Conservation (phyloP, 2,797 vertebrate species). For the Acrocephalus scirpaceus region DNA sequence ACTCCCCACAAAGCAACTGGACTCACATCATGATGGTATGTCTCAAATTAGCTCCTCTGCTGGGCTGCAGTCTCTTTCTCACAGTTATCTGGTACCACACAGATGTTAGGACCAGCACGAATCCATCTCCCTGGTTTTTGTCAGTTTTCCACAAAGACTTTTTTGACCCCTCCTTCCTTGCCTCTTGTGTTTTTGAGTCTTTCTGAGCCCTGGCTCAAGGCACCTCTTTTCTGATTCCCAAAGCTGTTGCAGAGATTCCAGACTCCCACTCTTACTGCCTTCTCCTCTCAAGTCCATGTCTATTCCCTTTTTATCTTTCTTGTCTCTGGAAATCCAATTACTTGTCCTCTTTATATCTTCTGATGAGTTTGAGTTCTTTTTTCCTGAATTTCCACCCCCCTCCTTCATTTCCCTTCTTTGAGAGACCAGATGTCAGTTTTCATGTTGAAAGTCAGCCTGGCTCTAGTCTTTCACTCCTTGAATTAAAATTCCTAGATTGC, state of each 20-base stretch:
- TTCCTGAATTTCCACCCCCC: background rate
- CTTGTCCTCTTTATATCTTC: background rate
- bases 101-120: background rate
- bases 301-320: background rate
- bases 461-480: background rate
- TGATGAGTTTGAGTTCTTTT: background rate
- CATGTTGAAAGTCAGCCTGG: background rate
- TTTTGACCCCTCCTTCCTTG: background rate
- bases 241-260: background rate
- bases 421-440: background rate
- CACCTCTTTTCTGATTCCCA: background rate
- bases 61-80: background rate
- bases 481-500: slow-evolving; percentile 4
- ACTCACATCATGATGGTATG: background rate
- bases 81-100: background rate
- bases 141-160: background rate
- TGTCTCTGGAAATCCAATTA: background rate
- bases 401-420: background rate
- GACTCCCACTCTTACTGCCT: background rate
- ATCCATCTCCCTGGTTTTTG: background rate
- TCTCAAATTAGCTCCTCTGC: background rate
- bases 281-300: background rate
- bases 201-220: background rate
- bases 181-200: background rate
- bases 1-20: background rate